Conservation (phyloP, 1,140 invertebrate species). For the Lucilia sericata region DNA sequence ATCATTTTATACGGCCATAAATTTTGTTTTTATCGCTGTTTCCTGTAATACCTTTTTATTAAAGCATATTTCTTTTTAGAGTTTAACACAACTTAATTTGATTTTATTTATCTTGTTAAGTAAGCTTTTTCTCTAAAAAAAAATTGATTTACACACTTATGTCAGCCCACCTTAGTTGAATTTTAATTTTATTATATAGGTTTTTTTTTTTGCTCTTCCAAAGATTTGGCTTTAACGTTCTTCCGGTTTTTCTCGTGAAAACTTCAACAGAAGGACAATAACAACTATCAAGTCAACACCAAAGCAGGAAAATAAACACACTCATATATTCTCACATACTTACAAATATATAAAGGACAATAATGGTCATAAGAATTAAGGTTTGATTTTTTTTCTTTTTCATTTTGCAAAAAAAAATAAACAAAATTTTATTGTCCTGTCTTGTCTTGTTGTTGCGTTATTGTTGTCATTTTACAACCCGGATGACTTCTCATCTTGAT, state of each 20-base stretch:
- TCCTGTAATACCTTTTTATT: too few species aligned
- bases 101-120: slow-evolving; percentile 29
- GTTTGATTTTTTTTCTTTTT: slow-evolving; percentile 16
- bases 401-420: background rate
- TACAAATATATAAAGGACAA: background rate
- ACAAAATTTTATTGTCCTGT: slow-evolving; percentile 27
- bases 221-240: background rate
- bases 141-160: background rate
- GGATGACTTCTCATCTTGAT: background rate
- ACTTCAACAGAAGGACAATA: too few species aligned
- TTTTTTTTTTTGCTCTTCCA: background rate
- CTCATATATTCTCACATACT: too few species aligned
- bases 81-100: slow-evolving; percentile 32
- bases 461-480: background rate
- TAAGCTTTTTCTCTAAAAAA: background rate
- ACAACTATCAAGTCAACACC: too few species aligned
- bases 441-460: slow-evolving; percentile 2
- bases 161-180: background rate
- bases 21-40: too few species aligned
- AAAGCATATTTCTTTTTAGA: background rate
- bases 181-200: slow-evolving; percentile 8
- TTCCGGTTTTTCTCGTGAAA: background rate
- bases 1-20: too few species aligned
- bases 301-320: too few species aligned
- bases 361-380: slow-evolving; percentile 23